Base-by-base conservation (phyloP, 2,113 vertebrate species). In the Lepisosteus osseus region DNA sequence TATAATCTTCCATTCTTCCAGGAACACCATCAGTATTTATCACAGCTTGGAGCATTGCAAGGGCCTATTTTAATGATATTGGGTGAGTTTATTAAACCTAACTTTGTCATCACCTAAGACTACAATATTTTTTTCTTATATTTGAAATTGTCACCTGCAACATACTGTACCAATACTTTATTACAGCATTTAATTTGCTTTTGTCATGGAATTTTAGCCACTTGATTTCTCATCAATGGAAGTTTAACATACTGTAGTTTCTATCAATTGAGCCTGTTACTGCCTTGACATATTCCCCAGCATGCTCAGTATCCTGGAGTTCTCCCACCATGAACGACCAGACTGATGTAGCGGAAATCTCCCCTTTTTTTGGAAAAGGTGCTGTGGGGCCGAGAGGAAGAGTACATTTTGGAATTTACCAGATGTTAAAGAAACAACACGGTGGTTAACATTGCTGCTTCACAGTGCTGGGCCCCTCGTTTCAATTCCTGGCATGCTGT, bases 21-120 rank as follows among this genome's bases (percentile, higher is more conserved):
- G 97, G 97, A 74, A 88, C 94, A 3, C 97, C 97, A 2, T 85
- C 89, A 0, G 76, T 94, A 64, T 97, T 99, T 85, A 97, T 89
- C 86, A 87, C 87, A 57, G 89, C 93, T 9, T 99, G 97, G 97
- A 92, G 93, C 51, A 54, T 95, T 57, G 82, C 90, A 68, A 95
- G 90, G 85, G 90, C 95, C 68, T 85, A 94, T 72, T 91, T 88
- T 74, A 90, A 93, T 0, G 76, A 99, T 70, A 69, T 85, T 0
- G 95, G 95, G 97, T 99, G 89, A 93, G 95, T 71, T 67, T 72
- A n/a, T 57, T 13, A 9, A 29, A 8, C 41, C 40, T 41, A 17
- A 61, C 13, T 17, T 61, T 14, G 14, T 63, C 6, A 41, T 3
- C 62, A 56, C 13, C 14, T 13, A n/a, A 61, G 12, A 6, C 44